Percentiles rank a stretch among this genome's conserved stretches.
These are phyloP conservation scores for Epinotia brunnichana DNA, from an alignment of 2,888 invertebrate genomes.

Conservation along the genomic window DNA sequence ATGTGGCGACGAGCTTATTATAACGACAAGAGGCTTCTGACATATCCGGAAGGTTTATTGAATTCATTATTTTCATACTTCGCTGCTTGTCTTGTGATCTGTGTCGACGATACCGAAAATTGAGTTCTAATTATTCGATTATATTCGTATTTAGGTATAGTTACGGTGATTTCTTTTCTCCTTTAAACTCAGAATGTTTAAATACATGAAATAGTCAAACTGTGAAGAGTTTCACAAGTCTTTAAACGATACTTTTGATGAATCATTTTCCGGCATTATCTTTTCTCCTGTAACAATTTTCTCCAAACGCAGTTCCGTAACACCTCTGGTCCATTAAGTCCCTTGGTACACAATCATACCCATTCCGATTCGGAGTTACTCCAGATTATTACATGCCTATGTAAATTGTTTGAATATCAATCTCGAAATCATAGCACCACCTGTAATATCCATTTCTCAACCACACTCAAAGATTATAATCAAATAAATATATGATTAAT, in stretches of 20 bases:
- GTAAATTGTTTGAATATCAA: neutral
- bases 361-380: slow-evolving; percentile 11
- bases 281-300: slow-evolving; percentile 37
- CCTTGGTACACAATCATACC: slow-evolving; percentile 11
- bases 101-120: neutral
- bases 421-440: neutral
- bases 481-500: too few species aligned
- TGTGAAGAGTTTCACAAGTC: slow-evolving; percentile 30
- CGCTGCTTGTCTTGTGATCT: neutral
- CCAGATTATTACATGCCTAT: neutral
- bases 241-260: slow-evolving; percentile 14
- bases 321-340: slow-evolving; percentile 33
- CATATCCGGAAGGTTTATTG: too few species aligned
- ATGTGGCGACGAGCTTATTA: neutral
- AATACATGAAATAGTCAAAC: slow-evolving; percentile 64
- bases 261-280: slow-evolving; percentile 30
- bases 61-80: neutral
- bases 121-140: slow-evolving; percentile 15
- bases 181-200: slow-evolving; percentile 14
- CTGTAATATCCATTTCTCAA: neutral
- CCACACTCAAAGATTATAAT: neutral
- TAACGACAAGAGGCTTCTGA: too few species aligned
- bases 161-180: neutral
- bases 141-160: neutral
- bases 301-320: slow-evolving; percentile 31